phyloP scores from a whole-genome alignment of 1,140 invertebrate species.

The Branchinecta lindahli region DNA sequence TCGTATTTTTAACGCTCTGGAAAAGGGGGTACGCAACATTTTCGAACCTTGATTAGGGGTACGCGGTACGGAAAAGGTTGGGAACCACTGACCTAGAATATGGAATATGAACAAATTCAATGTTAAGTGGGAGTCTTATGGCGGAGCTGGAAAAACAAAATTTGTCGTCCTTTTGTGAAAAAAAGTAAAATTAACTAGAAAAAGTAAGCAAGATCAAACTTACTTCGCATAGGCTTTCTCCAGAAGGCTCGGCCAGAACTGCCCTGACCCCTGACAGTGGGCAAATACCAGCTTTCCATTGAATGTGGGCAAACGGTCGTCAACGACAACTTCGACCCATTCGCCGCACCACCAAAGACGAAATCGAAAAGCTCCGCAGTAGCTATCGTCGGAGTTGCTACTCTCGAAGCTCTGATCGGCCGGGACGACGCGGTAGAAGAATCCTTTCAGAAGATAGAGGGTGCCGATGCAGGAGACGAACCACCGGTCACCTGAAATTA shows the following conservation, averaged over 20 bases:
- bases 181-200: no score
- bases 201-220: constrained; percentile 29
- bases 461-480: constrained; percentile 74
- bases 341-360: constrained; percentile 88
- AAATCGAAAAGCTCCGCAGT: constrained; percentile 77
- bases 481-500: constrained; percentile 66
- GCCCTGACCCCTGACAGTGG: constrained; percentile 66
- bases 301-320: constrained; percentile 86
- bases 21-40: no score
- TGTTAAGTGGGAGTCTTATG: no score
- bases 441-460: constrained; percentile 62
- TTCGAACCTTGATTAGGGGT: no score
- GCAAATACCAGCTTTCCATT: constrained; percentile 80
- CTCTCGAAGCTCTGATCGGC: constrained; percentile 70
- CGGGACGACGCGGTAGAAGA: constrained; percentile 88
- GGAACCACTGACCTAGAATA: no score
- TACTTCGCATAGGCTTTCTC: constrained; percentile 98
- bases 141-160: no score
- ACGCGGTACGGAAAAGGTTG: no score
- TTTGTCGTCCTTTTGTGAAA: no score
- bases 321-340: constrained; percentile 88
- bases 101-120: no score
- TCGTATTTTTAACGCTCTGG: no score
- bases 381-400: constrained; percentile 35
- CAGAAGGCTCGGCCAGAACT: constrained; percentile 86